Evolutionary conservation across 2,113 vertebrate species (phyloP).

Genomic region (Xenotilapia leptura): DNA sequence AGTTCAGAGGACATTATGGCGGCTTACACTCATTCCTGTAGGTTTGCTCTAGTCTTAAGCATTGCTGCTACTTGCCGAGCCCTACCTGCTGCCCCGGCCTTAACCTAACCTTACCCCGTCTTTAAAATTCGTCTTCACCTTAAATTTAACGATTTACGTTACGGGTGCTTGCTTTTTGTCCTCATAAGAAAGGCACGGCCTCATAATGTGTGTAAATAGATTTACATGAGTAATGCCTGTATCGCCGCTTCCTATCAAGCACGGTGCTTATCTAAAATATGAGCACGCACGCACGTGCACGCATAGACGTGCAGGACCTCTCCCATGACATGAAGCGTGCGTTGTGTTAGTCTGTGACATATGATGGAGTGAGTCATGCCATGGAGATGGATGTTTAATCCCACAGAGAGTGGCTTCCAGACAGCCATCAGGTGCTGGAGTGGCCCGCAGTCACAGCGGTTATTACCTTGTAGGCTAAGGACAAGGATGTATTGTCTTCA

Average conservation of each 20-base stretch:
- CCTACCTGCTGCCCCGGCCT: neutral
- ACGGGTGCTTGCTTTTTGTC: neutral
- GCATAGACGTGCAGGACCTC: neutral
- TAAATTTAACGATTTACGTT: neutral
- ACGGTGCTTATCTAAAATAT: slow-evolving; percentile 17
- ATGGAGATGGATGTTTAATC: slow-evolving; percentile 57
- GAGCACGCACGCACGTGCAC: neutral
- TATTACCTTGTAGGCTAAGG: slow-evolving; percentile 38
- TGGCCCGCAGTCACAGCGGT: slow-evolving; percentile 25
- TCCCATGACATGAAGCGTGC: slow-evolving; percentile 19
- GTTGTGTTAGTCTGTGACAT: slow-evolving; percentile 57
- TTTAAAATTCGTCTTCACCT: neutral
- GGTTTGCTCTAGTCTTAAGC: neutral
- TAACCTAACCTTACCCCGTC: neutral
- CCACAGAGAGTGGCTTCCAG: slow-evolving; percentile 47
- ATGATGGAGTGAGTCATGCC: slow-evolving; percentile 55
- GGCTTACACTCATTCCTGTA: neutral
- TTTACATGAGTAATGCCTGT: neutral
- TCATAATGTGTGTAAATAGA: neutral
- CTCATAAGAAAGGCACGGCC: neutral
- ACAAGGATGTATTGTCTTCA: slow-evolving; percentile 41
- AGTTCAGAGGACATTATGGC: neutral
- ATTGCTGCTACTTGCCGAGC: neutral
- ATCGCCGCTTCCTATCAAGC: neutral
- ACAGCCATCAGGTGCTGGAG: slow-evolving; percentile 36